Percentiles rank a stretch among this genome's conserved stretches.
phyloP scores from a whole-genome alignment of 2,888 invertebrate species.

The Yponomeuta malinellus region DNA sequence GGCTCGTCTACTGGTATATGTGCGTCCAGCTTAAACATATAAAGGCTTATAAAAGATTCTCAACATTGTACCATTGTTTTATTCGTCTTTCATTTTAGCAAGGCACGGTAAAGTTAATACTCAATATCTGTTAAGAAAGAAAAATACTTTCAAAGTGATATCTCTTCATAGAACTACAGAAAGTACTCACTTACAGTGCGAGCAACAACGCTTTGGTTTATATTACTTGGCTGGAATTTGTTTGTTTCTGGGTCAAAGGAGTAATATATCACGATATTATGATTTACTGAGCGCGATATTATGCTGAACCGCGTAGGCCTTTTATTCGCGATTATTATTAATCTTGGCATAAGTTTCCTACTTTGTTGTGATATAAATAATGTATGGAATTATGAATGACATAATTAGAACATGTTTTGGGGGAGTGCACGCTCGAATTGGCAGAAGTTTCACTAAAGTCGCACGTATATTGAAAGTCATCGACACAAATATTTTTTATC shows the following conservation, averaged over 20 bases:
- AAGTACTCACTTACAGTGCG: too few species aligned
- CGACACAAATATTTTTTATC: too few species aligned
- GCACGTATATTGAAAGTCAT: too few species aligned
- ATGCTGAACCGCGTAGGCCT: not conserved
- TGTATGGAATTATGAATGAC: not conserved
- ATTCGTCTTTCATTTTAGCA: too few species aligned
- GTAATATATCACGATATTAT: constrained; percentile 1
- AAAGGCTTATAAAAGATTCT: too few species aligned
- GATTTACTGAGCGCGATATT: constrained; percentile 1
- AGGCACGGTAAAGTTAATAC: too few species aligned
- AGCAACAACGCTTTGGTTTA: not conserved
- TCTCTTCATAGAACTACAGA: not conserved
- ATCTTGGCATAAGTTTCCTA: not conserved
- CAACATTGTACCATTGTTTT: too few species aligned
- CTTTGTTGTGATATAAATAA: not conserved
- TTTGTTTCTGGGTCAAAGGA: not conserved
- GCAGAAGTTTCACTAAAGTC: too few species aligned
- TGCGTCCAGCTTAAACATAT: too few species aligned
- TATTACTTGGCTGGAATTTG: not conserved
- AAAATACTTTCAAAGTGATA: not conserved
- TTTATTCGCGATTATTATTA: not conserved
- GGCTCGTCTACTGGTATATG: too few species aligned
- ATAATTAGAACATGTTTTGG: not conserved
- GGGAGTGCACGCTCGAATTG: too few species aligned
- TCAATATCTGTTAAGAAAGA: too few species aligned